Base-by-base conservation (phyloP, 2,888 invertebrate species). In the Polymixis lichenea region DNA sequence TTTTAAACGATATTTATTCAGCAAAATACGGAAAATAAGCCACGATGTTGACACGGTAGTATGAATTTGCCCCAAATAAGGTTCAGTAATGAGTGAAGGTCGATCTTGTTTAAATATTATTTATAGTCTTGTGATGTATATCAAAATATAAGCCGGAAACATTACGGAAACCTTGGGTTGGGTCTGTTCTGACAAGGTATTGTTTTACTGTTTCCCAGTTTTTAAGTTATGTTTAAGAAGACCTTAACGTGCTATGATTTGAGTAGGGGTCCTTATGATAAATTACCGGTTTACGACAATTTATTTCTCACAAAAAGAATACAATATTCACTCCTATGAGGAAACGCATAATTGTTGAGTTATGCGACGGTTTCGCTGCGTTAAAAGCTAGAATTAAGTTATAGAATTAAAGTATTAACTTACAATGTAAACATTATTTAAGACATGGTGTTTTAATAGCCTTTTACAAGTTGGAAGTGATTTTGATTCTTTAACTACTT, bases 91-190 rank as follows among this genome's bases (percentile, higher is more conserved):
- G 17, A 71, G 7, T 60, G 80, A 84, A 83, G 83, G 83, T 5
- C 68, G n/a, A 55, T 84, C 58, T 80, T 67, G 62, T 80, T 72
- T 72, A 67, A 74, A 72, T 66, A 81, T 66, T 62, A 77, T 84
- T 80, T 77, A 83, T 66, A 72, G 72, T 38, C 46, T 78, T 75
- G 11, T 72, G 65, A 84, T 84, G 51, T 72, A 65, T 77, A 81
- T 83, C 74, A 74, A 71, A 82, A 72, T 67, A 32, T 49, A 8
- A 80, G 56, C 73, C 84, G 83, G 83, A 83, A 83, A 75, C 49
- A 32, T 51, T 53, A 62, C 1, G 55, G 22, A 72, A 73, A 60
- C 84, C 84, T 84, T 84, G 80, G 13, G 53, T 11, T 25, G 38
- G 38, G 3, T 56, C 55, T 15, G 64, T 61, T 72, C 46, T 28